Conservation (phyloP, 2,113 vertebrate species). For the Eleginops maclovinus region DNA sequence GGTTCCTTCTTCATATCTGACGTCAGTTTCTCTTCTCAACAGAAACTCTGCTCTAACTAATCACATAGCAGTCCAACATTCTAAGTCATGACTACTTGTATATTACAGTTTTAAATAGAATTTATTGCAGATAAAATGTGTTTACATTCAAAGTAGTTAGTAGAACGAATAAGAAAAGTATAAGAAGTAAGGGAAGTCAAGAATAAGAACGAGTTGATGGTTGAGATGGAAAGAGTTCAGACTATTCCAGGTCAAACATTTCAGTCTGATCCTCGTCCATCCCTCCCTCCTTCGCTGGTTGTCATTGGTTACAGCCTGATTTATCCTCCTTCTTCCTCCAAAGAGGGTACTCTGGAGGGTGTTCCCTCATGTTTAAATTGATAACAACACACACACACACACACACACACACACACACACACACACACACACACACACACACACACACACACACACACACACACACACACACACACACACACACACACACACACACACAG, state of each 20-base stretch:
- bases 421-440: too few species aligned
- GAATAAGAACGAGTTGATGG: too few species aligned
- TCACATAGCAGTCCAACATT: too few species aligned
- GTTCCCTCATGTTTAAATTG: constrained; percentile 33
- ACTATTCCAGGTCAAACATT: constrained; percentile 26
- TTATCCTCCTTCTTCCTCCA: constrained; percentile 9
- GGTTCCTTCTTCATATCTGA: too few species aligned
- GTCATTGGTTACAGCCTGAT: constrained; percentile 52
- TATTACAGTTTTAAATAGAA: too few species aligned
- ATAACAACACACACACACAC: neutral
- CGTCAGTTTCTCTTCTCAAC: too few species aligned
- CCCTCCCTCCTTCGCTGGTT: constrained; percentile 11
- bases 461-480: constrained; percentile 5
- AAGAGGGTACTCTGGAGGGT: constrained; percentile 15
- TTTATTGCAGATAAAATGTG: too few species aligned
- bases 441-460: neutral
- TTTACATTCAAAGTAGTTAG: too few species aligned
- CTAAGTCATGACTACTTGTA: too few species aligned
- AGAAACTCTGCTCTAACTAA: too few species aligned
- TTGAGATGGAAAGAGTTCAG: neutral
- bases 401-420: constrained; percentile 3
- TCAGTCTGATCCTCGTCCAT: constrained; percentile 24
- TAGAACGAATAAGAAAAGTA: too few species aligned
- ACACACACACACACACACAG: constrained; percentile 1
- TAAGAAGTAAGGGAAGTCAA: too few species aligned